Evolutionary conservation across 2,113 vertebrate genomes (phyloP).

Genomic region (Psettodes erumei): DNA sequence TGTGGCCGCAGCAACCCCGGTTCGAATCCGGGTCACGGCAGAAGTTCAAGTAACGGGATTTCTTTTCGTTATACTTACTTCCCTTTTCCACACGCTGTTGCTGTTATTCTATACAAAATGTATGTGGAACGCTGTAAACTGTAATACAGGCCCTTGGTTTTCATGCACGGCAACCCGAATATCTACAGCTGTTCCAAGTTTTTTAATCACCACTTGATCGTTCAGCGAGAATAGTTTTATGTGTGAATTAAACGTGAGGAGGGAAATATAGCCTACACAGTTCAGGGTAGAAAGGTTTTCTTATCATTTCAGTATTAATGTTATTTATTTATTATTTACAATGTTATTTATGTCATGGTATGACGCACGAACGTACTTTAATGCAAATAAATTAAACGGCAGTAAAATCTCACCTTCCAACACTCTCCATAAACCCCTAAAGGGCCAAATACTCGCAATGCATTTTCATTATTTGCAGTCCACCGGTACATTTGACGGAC

Average conservation of each 20-base stretch:
- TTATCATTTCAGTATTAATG: no score
- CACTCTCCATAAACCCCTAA: background rate
- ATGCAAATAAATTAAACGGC: background rate
- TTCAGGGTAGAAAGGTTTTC: no score
- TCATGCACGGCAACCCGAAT: background rate
- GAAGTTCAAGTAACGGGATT: background rate
- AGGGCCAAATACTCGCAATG: background rate
- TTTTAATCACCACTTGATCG: background rate
- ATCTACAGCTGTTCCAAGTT: no score
- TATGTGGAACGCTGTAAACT: no score
- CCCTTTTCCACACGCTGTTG: background rate
- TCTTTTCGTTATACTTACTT: background rate
- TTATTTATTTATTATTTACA: no score
- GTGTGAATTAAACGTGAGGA: background rate
- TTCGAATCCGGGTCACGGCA: constrained; percentile 90
- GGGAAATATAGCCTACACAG: background rate
- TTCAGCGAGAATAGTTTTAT: background rate
- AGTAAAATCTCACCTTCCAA: background rate
- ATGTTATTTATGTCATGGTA: background rate
- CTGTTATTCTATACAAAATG: background rate
- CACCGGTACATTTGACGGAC: background rate
- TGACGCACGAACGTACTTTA: background rate
- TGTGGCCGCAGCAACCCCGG: constrained; percentile 90
- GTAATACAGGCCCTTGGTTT: background rate
- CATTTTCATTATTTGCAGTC: background rate